Evolutionary conservation across 2,888 invertebrate genomes (phyloP).

Genomic region (Ectobius pallidus): DNA sequence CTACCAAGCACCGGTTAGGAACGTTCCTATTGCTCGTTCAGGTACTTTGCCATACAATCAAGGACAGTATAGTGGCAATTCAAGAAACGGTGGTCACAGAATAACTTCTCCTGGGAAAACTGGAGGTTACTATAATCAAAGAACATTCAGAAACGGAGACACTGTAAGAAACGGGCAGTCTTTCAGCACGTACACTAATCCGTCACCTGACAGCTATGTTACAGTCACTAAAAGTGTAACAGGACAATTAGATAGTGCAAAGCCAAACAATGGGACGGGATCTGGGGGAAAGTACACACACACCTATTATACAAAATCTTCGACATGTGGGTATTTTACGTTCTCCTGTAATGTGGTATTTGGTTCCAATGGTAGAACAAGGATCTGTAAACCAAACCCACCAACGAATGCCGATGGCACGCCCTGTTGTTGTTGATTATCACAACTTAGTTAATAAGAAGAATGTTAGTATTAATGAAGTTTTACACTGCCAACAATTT

Average conservation of each 20-base stretch:
- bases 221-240: constrained; percentile 82
- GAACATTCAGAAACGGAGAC: constrained; percentile 31
- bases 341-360: constrained; percentile 83
- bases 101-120: background rate
- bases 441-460: no score
- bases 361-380: constrained; percentile 76
- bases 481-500: no score
- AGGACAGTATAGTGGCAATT: background rate
- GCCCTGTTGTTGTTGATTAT: constrained; percentile 51
- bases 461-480: no score
- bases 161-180: constrained; percentile 30
- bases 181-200: background rate
- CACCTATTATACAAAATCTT: constrained; percentile 84
- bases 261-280: constrained; percentile 54
- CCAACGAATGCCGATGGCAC: constrained; percentile 78
- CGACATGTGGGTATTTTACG: constrained; percentile 86
- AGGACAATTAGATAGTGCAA: constrained; percentile 67
- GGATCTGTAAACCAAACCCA: constrained; percentile 81
- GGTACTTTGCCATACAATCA: background rate
- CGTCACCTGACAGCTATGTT: constrained; percentile 69
- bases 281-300: constrained; percentile 73
- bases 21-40: constrained; percentile 20
- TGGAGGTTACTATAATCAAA: background rate
- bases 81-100: constrained; percentile 1
- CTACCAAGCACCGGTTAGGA: constrained; percentile 36